Percentiles rank a stretch among this genome's conserved stretches.
Conservation (phyloP, 2,797 vertebrate genomes). For the Enteromius mattozi region DNA sequence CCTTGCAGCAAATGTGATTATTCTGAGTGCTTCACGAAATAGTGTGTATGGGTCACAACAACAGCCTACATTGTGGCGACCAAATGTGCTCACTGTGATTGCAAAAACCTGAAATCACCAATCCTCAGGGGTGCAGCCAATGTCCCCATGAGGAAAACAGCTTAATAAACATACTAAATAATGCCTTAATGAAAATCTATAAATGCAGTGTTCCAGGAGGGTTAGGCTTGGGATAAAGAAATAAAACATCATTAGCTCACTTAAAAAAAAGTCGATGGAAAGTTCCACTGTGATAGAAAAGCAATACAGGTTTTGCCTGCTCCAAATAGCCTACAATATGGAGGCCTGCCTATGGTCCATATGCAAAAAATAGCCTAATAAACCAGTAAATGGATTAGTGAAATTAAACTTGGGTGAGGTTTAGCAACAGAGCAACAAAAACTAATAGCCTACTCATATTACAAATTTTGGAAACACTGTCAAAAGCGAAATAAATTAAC, state of each 20-base stretch:
- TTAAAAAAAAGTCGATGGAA: not conserved
- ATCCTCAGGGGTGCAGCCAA: not conserved
- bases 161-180: conserved; percentile 4
- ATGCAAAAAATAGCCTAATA: not conserved
- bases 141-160: not conserved
- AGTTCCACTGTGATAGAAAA: not conserved
- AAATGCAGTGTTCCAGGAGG: not conserved
- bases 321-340: not conserved
- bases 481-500: not conserved
- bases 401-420: not conserved
- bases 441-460: not conserved
- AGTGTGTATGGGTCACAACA: conserved; percentile 14
- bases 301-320: not conserved
- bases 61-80: not conserved
- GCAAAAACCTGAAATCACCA: not conserved
- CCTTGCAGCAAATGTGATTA: conserved; percentile 66
- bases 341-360: not conserved
- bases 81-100: not conserved
- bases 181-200: conserved; percentile 1
- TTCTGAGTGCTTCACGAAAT: conserved; percentile 62
- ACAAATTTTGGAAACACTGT: not conserved
- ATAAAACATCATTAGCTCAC: not conserved
- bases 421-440: not conserved
- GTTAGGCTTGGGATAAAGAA: not conserved
- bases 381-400: not conserved